Evolutionary conservation across 2,797 vertebrate genomes (phyloP).

Genomic region (Somateria mollissima): DNA sequence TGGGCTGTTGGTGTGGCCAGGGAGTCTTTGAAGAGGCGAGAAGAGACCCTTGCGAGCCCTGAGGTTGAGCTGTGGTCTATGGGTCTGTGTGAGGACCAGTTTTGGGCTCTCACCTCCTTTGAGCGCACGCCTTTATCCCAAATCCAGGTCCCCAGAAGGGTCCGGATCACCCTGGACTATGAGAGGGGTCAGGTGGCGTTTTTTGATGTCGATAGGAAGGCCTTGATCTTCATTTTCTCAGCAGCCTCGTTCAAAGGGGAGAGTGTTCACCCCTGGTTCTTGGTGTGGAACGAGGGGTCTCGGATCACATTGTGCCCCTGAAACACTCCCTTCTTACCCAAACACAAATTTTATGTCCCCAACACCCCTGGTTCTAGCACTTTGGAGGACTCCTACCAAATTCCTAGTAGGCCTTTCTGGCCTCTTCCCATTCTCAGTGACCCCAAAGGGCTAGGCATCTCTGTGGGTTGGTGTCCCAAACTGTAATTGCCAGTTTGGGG

Average conservation of each 20-base stretch:
- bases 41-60: neutral
- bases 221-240: neutral
- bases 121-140: neutral
- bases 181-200: neutral
- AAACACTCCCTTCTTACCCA: neutral
- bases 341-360: neutral
- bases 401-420: neutral
- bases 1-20: conserved; percentile 86
- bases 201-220: neutral
- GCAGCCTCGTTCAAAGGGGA: neutral
- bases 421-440: too few relatives aligned
- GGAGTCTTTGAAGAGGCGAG: conserved; percentile 75
- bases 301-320: neutral
- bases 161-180: conserved; percentile 20
- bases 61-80: conserved; percentile 48
- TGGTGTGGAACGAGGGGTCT: conserved; percentile 23
- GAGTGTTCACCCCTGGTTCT: neutral
- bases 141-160: accelerated
- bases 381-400: neutral
- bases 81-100: conserved; percentile 17
- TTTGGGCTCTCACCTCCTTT: conserved; percentile 33
- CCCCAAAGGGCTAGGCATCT: too few relatives aligned
- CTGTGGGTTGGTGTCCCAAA: neutral
- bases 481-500: neutral
- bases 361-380: neutral